Evolutionary conservation across 2,113 vertebrate genomes (phyloP).

Genomic region (Panthera leo): DNA sequence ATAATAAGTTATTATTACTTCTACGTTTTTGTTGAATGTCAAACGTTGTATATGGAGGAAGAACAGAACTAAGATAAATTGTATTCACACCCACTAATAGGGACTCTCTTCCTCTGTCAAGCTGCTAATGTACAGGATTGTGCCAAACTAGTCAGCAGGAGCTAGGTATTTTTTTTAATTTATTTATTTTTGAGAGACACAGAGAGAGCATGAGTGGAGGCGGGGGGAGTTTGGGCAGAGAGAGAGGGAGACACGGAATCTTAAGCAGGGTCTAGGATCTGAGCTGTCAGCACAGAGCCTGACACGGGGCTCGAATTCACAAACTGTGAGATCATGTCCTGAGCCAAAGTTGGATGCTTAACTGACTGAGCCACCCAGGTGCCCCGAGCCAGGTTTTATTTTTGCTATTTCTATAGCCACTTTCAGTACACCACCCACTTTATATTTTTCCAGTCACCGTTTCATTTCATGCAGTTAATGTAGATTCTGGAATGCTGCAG

Average conservation of each 20-base stretch:
- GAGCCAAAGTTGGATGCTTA: too few relatives aligned
- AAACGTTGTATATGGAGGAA: background rate
- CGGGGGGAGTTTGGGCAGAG: too few relatives aligned
- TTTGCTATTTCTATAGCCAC: background rate
- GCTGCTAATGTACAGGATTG: background rate
- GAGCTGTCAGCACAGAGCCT: too few relatives aligned
- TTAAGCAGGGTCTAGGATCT: too few relatives aligned
- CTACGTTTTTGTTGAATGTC: background rate
- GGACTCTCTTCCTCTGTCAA: background rate
- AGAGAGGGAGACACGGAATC: too few relatives aligned
- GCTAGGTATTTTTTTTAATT: background rate
- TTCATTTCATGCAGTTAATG: background rate
- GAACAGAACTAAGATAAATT: background rate
- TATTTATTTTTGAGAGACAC: background rate
- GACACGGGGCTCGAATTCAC: too few relatives aligned
- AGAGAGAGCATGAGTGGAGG: too few relatives aligned
- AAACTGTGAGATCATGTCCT: too few relatives aligned
- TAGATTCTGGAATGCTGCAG: background rate
- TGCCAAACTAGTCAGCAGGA: background rate
- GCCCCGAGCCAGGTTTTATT: background rate
- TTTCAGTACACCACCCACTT: background rate
- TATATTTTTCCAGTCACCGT: background rate
- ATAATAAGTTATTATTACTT: background rate
- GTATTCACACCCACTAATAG: background rate
- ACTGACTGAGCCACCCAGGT: too few relatives aligned